phyloP scores from a whole-genome alignment of 2,113 vertebrate genomes.

The Stomatorhinus ivindoensis region DNA sequence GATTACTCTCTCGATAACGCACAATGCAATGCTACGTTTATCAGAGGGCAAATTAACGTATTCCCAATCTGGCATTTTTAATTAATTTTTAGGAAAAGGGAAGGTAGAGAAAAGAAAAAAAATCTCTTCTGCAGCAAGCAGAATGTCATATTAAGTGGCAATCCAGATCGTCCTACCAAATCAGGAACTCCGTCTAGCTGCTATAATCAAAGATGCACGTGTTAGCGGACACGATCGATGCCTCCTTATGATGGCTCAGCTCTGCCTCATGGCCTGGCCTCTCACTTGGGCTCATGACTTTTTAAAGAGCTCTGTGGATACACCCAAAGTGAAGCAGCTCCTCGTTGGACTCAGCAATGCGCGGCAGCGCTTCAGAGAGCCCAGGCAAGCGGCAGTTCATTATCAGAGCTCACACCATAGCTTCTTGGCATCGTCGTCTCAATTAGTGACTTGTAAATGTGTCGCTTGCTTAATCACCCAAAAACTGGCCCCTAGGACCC shows the following conservation, averaged over 20 bases:
- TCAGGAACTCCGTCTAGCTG: conserved; percentile 31
- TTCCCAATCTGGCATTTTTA: conserved; percentile 57
- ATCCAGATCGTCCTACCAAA: conserved; percentile 28
- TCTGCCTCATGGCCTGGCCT: conserved; percentile 23
- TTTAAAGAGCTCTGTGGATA: conserved; percentile 28
- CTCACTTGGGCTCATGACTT: conserved; percentile 28
- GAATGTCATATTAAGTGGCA: conserved; percentile 28
- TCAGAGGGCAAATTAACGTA: conserved; percentile 38
- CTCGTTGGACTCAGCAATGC: not conserved
- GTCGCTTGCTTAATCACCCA: conserved; percentile 65
- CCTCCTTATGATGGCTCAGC: conserved; percentile 25
- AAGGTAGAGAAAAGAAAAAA: conserved; percentile 17
- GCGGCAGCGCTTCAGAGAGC: conserved; percentile 23
- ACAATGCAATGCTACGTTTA: conserved; percentile 26
- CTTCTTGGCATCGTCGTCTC: conserved; percentile 56
- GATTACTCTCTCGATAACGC: conserved; percentile 50
- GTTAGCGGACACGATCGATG: conserved; percentile 26
- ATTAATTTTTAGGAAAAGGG: conserved; percentile 50
- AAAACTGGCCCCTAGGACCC: conserved; percentile 57
- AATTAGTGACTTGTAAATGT: conserved; percentile 68
- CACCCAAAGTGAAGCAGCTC: conserved; percentile 18
- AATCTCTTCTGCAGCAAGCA: not conserved
- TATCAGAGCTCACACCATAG: conserved; percentile 44
- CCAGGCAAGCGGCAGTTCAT: conserved; percentile 47
- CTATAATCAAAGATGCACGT: conserved; percentile 38